Evolutionary conservation across 2,797 vertebrate genomes (phyloP), one percentile per base, ranked within the genome.

Genomic region (Parauchenoglanis ngamensis): DNA sequence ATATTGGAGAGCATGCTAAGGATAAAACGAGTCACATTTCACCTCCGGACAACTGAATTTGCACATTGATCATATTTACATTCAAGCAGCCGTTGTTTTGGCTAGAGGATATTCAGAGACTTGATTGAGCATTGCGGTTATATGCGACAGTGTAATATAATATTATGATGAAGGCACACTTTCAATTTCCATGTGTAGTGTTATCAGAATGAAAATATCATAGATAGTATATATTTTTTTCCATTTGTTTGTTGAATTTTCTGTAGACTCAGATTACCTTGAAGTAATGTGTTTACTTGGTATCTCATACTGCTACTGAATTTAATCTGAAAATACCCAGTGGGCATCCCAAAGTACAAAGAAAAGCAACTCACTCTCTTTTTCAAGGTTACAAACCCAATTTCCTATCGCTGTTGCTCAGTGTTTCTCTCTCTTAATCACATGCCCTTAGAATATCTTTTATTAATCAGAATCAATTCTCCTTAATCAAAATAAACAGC

Each of bases 401-500:
- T 89, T 59, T 81, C 19, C 44, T 86, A 73, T 63, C 52, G 63
- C 19, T 88, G 35, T 85, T 46, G 52, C 23, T 61, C 25, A 63
- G 11, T 68, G 1, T 85, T 56, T 79, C 79, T 25, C 67, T 35
- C 28, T 76, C 81, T 83, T 28, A 72, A 23, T 80, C 79, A 78
- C 19, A 79, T 67, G 85, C 56, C 19, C 59, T 23, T 15, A 57
- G 46, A 15, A 28, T 84, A 77, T 84, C 78, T 84, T 89, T 91
- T 88, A 84, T 83, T 86, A 52, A 90, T 63, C 75, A 73, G 28
- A 59, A 86, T 80, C 72, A 76, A 76, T 44, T 57, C 56, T 63
- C 17, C 57, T 88, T 75, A 57, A 86, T 92, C 88, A 89, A 87
- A 89, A 76, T 86, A 85, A 92, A 93, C 83, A 84, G 75, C 78